Evolutionary conservation across 1,140 invertebrate genomes (phyloP), one percentile per base, ranked within the genome.

Genomic region (Drosophila subobscura): DNA sequence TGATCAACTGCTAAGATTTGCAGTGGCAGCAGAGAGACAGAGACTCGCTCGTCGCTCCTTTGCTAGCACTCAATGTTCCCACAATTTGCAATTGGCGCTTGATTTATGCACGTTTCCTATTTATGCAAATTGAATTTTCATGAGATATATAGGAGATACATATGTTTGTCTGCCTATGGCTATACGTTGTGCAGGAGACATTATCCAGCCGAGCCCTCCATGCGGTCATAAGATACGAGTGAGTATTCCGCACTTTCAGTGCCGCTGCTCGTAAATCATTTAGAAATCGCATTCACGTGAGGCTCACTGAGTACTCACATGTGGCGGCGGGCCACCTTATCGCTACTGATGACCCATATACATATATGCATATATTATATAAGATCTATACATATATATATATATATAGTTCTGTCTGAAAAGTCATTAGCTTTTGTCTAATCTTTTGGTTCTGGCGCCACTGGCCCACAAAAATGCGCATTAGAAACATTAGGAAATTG

Each of bases 1-100:
- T 84, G 80, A 84, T 84, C 73, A 77, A 84, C 72, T 84, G 60
- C 68, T 55, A 79, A 79, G 80, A 84, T 84, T 84, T 72, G 55
- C 33, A 37, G 10, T 37, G 3, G 33, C 33, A 37, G 33, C 10
- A 27, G 25, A 27, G 25, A 27, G 25, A 27, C 25, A 6, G 29
- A 33, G 7, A 33, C 37, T 53, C 46, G 14, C n/a, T 45, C 12
- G 12, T 4, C 14, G 41, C 53, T 33, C 5, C 16, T 10, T 22
- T 7, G 3, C 8, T 12, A n/a, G 23, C 37, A 22, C 65, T 53
- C 23, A 47, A 42, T 37, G 20, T 71, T 68, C 53, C 47, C 53
- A 58, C 41, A 66, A 47, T 68, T 68, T 72, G 44, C 49, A 25
- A n/a, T 33, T 37, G 33, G 44, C 50, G 40, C 67, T 58, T 58